Percentiles rank a stretch among this genome's conserved stretches.
phyloP scores from a whole-genome alignment of 23 tunicate species.

The Styela plicata region DNA sequence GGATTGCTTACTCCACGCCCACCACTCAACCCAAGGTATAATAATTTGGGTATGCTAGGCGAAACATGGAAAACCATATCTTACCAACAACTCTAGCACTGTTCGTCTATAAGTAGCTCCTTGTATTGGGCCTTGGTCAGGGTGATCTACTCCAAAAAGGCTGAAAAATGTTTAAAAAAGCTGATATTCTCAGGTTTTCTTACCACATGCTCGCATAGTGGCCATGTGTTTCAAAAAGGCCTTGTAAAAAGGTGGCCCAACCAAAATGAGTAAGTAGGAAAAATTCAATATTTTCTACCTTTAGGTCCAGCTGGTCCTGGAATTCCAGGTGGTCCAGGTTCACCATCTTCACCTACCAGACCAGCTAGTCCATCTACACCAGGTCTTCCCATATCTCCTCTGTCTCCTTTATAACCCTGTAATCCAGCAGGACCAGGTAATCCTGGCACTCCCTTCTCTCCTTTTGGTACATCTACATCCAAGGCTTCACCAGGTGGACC shows the following conservation, averaged over 20 bases:
- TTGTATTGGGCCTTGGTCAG: no score
- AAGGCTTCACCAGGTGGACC: constrained; percentile 26
- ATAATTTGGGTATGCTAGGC: no score
- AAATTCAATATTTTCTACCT: constrained; percentile 33
- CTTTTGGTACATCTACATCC: constrained; percentile 15
- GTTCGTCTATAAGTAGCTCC: no score
- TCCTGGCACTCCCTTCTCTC: constrained; percentile 76
- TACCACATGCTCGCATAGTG: no score
- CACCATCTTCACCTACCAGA: constrained; percentile 49
- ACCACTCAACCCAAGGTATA: no score
- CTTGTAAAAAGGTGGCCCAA: not conserved
- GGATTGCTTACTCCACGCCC: no score
- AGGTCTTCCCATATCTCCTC: constrained; percentile 13
- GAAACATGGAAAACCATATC: no score
- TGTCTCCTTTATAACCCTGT: constrained; percentile 56
- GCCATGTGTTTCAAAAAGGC: not conserved
- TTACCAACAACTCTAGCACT: no score
- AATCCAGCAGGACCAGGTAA: constrained; percentile 65
- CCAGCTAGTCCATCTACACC: constrained; percentile 21
- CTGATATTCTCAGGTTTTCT: no score
- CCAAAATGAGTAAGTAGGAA: not conserved
- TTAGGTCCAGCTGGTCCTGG: constrained; percentile 58
- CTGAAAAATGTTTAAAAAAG: not conserved
- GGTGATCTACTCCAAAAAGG: no score
- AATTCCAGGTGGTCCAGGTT: constrained; percentile 69